These are phyloP conservation scores for Tinea pellionella DNA, from an alignment of 2,888 invertebrate species.

Conservation along the genomic window DNA sequence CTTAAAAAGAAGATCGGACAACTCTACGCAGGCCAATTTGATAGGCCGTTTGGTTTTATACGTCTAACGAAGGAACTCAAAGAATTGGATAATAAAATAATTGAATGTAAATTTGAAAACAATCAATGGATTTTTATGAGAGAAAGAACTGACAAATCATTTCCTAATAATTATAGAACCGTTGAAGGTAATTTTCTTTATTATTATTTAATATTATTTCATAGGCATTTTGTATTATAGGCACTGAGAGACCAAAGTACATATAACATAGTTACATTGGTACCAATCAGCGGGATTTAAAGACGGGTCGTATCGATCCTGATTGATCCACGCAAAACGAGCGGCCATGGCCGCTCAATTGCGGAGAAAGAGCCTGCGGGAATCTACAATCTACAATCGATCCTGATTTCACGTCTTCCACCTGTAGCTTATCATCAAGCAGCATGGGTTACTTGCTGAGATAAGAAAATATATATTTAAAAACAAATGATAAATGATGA, in stretches of 20 bases:
- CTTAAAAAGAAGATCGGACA: slow-evolving; percentile 76
- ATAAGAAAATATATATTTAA: too few species aligned
- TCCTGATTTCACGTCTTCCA: too few species aligned
- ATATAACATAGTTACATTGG: too few species aligned
- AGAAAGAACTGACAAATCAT: slow-evolving; percentile 95
- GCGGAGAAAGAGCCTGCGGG: too few species aligned
- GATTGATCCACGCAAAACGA: too few species aligned
- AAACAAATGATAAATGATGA: too few species aligned
- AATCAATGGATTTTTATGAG: slow-evolving; percentile 94
- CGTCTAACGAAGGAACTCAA: slow-evolving; percentile 83
- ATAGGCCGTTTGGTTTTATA: slow-evolving; percentile 77
- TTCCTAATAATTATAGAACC: slow-evolving; percentile 90
- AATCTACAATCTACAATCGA: too few species aligned
- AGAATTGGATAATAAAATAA: slow-evolving; percentile 90
- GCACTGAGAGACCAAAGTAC: not conserved
- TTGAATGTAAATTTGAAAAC: slow-evolving; percentile 91
- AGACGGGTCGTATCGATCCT: too few species aligned
- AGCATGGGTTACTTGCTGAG: too few species aligned
- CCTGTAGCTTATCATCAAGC: too few species aligned
- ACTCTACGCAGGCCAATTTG: slow-evolving; percentile 81
- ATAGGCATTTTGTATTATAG: not conserved
- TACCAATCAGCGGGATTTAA: too few species aligned
- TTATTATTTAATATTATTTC: slow-evolving; percentile 17
- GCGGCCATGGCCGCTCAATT: too few species aligned
- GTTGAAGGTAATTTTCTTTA: slow-evolving; percentile 82